Evolutionary conservation across 2,113 vertebrate species (phyloP).

Genomic region (Pampusana beccarii): DNA sequence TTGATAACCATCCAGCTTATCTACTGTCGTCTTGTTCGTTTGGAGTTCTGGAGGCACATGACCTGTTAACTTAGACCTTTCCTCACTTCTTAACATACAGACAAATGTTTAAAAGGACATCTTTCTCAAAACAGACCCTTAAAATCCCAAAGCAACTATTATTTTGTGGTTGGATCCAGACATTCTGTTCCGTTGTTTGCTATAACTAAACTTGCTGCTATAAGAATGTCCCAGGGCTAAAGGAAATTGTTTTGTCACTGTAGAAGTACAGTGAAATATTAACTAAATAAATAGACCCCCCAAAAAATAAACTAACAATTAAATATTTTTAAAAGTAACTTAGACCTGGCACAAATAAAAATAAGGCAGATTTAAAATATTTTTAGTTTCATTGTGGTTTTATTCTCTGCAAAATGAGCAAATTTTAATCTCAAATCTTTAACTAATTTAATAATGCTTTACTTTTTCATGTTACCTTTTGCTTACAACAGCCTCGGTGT

Average conservation of each 20-base stretch:
- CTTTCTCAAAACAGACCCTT: not conserved
- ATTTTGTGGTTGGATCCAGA: not conserved
- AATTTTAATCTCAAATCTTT: not conserved
- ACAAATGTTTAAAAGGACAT: not conserved
- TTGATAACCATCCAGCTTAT: not conserved
- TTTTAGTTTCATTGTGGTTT: not conserved
- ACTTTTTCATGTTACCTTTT: not conserved
- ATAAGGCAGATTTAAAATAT: not conserved
- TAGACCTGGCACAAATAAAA: not conserved
- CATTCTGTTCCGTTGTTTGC: not conserved
- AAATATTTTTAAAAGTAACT: not conserved
- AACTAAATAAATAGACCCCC: not conserved
- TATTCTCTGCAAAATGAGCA: not conserved
- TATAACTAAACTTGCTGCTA: not conserved
- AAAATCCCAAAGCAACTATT: not conserved
- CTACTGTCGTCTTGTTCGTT: not conserved
- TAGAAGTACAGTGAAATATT: not conserved
- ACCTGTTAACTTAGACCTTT: not conserved
- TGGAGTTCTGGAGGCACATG: not conserved
- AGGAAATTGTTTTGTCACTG: not conserved
- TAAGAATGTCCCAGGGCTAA: not conserved
- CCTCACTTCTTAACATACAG: not conserved
- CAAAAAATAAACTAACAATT: not conserved
- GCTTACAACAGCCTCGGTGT: not conserved
- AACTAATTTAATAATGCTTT: not conserved